Percentiles rank a stretch among this genome's conserved stretches.
Evolutionary conservation across 1,140 invertebrate genomes (phyloP).

Genomic region (Heliconius hermathena): DNA sequence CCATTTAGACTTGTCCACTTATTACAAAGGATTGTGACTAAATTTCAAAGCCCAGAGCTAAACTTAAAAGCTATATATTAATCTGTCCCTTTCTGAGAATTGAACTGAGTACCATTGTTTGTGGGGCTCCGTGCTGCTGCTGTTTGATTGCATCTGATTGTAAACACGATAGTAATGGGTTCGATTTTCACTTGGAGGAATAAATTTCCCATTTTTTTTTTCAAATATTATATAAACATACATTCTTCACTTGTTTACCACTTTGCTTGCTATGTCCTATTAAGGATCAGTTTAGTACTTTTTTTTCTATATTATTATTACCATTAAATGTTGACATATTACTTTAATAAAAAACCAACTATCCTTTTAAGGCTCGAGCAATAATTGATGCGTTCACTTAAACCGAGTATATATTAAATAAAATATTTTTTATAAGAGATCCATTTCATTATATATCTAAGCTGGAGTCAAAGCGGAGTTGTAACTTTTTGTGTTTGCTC

Average conservation of each 20-base stretch:
- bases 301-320: too few relatives aligned
- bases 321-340: not conserved
- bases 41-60: not conserved
- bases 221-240: too few relatives aligned
- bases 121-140: too few relatives aligned
- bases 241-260: too few relatives aligned
- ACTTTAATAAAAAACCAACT: not conserved
- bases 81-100: not conserved
- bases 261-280: too few relatives aligned
- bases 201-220: too few relatives aligned
- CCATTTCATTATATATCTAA: slow-evolving; percentile 29
- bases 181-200: too few relatives aligned
- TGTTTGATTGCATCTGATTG: not conserved
- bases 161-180: not conserved
- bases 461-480: slow-evolving; percentile 13
- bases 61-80: not conserved
- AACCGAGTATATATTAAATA: not conserved
- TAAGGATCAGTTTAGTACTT: too few relatives aligned
- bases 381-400: slow-evolving; percentile 11
- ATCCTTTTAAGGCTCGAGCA: not conserved
- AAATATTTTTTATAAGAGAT: slow-evolving; percentile 10
- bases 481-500: slow-evolving; percentile 21
- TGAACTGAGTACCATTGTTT: not conserved
- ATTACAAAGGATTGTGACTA: not conserved
- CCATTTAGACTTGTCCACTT: not conserved